Evolutionary conservation across 1,140 invertebrate genomes (phyloP).

Genomic region (Heliconius congener): DNA sequence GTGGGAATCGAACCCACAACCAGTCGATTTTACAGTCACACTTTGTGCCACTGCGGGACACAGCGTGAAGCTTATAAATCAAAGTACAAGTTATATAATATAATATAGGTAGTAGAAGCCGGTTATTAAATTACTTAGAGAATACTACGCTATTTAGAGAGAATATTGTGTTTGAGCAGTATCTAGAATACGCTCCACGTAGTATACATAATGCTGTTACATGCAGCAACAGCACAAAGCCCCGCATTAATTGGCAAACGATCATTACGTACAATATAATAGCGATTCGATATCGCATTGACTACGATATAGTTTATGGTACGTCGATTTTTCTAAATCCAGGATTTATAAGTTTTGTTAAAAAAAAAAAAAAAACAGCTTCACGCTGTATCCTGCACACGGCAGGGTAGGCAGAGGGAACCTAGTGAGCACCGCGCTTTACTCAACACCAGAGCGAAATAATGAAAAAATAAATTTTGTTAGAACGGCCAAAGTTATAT

Average conservation of each 20-base stretch:
- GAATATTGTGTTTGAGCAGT: not conserved
- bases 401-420: too few relatives aligned
- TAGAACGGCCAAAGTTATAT: not conserved
- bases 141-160: not conserved
- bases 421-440: too few relatives aligned
- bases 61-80: too few relatives aligned
- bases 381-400: too few relatives aligned
- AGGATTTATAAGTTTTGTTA: too few relatives aligned
- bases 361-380: too few relatives aligned
- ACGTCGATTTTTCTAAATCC: not conserved
- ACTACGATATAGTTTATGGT: not conserved
- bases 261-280: conserved; percentile 4
- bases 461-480: not conserved
- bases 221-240: conserved; percentile 8
- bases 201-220: conserved; percentile 8
- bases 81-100: not conserved
- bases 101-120: not conserved
- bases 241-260: conserved; percentile 7
- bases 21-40: too few relatives aligned
- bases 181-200: not conserved
- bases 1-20: too few relatives aligned
- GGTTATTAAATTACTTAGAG: conserved; percentile 12
- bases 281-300: not conserved
- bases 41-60: too few relatives aligned
- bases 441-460: too few relatives aligned